phyloP scores from a whole-genome alignment of 1,140 invertebrate species.

The Halesus radiatus region DNA sequence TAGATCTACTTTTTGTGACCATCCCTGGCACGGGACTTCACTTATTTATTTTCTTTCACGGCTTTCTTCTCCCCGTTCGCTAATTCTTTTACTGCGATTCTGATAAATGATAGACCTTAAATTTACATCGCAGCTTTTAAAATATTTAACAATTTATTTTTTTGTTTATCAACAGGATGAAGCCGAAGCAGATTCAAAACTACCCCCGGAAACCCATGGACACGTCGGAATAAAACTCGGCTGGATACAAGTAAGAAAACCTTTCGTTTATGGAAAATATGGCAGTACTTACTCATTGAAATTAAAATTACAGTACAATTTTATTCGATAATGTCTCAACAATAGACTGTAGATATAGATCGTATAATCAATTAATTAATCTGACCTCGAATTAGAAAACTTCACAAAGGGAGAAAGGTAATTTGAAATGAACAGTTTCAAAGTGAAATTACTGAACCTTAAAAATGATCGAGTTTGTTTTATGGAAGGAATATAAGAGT shows the following conservation, averaged over 20 bases:
- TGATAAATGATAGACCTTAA: too few relatives aligned
- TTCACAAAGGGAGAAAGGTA: not conserved
- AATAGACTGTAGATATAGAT: too few relatives aligned
- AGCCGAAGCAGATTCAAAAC: slow-evolving; percentile 65
- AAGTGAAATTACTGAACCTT: not conserved
- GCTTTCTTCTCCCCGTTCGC: too few relatives aligned
- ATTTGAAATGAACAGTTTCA: not conserved
- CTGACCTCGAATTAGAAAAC: too few relatives aligned
- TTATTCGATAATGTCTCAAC: not conserved
- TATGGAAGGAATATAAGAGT: too few relatives aligned
- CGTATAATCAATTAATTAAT: too few relatives aligned
- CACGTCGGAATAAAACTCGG: slow-evolving; percentile 80
- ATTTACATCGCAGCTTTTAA: too few relatives aligned
- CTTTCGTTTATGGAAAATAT: not conserved
- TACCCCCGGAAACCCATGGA: slow-evolving; percentile 62
- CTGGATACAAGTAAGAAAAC: slow-evolving; percentile 77
- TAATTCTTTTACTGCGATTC: too few relatives aligned
- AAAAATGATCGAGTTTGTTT: too few relatives aligned
- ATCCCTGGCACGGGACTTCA: too few relatives aligned
- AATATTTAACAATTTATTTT: not conserved
- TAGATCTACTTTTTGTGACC: too few relatives aligned
- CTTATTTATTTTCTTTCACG: too few relatives aligned
- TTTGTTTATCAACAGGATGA: slow-evolving; percentile 46
- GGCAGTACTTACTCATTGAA: not conserved
- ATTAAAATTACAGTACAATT: not conserved